A percentile compares a stretch with the other conserved stretches of the same genome.
phyloP scores from a whole-genome alignment of 2,113 vertebrate genomes.

The Helogale parvula region DNA sequence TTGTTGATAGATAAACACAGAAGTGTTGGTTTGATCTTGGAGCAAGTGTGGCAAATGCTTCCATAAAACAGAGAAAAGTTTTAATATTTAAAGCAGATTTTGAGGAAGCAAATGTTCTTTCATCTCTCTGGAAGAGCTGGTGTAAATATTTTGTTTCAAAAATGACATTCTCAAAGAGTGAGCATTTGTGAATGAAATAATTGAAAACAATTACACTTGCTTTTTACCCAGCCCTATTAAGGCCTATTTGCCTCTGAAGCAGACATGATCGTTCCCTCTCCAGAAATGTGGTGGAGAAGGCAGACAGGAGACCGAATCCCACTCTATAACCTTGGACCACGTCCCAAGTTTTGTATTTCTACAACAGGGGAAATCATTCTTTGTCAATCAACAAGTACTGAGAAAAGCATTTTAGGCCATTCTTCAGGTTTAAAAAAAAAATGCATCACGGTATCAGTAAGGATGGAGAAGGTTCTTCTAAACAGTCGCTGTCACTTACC shows the following conservation, averaged over 20 bases:
- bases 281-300: not conserved
- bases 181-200: constrained; percentile 59
- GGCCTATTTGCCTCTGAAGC: constrained; percentile 54
- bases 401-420: not conserved
- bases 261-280: not conserved
- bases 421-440: not conserved
- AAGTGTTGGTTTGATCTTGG: constrained; percentile 70
- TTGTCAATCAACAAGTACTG: not conserved
- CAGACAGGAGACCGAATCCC: not conserved
- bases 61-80: constrained; percentile 73
- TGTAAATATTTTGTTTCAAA: constrained; percentile 80
- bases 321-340: not conserved
- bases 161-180: constrained; percentile 72
- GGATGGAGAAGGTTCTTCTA: accelerated
- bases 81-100: constrained; percentile 85
- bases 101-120: constrained; percentile 83
- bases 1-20: constrained; percentile 85
- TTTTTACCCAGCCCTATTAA: constrained; percentile 63
- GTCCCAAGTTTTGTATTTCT: not conserved
- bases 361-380: not conserved
- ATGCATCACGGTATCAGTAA: too few species aligned
- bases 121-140: constrained; percentile 76
- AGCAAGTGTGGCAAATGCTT: constrained; percentile 75
- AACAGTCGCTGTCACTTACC: not conserved
- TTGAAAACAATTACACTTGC: constrained; percentile 75